Evolutionary conservation across 2,888 invertebrate genomes (phyloP).

Genomic region (Lepidochitona cinerea): DNA sequence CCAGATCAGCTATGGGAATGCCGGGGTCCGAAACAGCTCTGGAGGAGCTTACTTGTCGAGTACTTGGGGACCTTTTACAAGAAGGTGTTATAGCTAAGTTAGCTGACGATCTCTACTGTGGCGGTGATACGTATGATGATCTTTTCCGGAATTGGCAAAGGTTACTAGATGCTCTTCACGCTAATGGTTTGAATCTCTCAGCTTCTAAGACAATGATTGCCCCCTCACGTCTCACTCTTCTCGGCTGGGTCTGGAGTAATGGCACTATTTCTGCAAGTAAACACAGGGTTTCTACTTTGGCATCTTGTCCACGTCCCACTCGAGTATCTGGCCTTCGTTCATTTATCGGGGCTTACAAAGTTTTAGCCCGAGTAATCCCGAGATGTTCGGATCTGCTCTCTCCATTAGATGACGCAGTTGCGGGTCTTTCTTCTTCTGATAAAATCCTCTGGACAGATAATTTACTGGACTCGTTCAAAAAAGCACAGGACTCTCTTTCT

Average conservation of each 20-base stretch:
- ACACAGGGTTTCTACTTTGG: conserved; percentile 23
- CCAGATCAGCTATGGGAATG: conserved; percentile 46
- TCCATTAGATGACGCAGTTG: conserved; percentile 25
- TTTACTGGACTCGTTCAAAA: conserved; percentile 13
- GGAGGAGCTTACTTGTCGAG: conserved; percentile 39
- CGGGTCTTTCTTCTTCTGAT: conserved; percentile 25
- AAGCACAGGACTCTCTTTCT: conserved; percentile 14
- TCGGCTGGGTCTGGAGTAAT: conserved; percentile 31
- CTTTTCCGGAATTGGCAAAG: conserved; percentile 13
- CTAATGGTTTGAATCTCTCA: conserved; percentile 17
- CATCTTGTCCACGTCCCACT: conserved; percentile 21
- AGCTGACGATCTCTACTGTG: conserved; percentile 30
- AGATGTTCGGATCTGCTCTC: conserved; percentile 18
- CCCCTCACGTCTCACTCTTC: too few species aligned
- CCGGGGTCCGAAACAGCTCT: conserved; percentile 41
- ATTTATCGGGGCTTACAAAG: conserved; percentile 36
- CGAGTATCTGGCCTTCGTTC: conserved; percentile 17
- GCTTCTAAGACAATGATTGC: conserved; percentile 28
- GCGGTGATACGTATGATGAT: conserved; percentile 13
- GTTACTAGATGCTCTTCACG: conserved; percentile 15
- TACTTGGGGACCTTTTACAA: conserved; percentile 27
- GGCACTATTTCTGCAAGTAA: conserved; percentile 26
- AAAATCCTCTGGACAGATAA: conserved; percentile 29
- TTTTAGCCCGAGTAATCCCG: conserved; percentile 24
- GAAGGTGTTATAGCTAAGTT: conserved; percentile 26